These are phyloP conservation scores for Eupithecia insigniata DNA, from an alignment of 2,888 invertebrate genomes.

Conservation along the genomic window DNA sequence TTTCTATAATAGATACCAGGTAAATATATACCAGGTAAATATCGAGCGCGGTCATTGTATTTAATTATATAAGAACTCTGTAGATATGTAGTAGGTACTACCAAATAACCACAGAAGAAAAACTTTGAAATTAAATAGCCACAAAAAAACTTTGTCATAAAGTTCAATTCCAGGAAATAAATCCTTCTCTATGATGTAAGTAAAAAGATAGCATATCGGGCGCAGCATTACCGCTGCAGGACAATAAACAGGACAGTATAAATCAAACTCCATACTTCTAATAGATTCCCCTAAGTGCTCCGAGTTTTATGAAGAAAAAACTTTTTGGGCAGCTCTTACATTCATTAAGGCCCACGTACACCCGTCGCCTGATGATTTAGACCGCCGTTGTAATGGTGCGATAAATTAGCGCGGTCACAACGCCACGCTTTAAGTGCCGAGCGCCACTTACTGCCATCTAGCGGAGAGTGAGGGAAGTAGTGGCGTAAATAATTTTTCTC, in stretches of 20 bases:
- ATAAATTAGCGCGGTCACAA: slow-evolving; percentile 82
- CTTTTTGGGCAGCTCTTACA: slow-evolving; percentile 71
- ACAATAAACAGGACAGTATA: slow-evolving; percentile 53
- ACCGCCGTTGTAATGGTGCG: slow-evolving; percentile 80
- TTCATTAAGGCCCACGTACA: slow-evolving; percentile 80
- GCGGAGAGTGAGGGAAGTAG: slow-evolving; percentile 38
- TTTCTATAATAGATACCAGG: too few relatives aligned
- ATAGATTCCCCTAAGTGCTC: slow-evolving; percentile 81
- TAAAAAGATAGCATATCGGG: slow-evolving; percentile 1
- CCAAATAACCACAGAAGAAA: too few relatives aligned
- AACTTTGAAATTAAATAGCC: neutral
- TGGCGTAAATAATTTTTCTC: slow-evolving; percentile 40
- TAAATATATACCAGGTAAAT: too few relatives aligned
- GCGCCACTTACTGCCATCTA: slow-evolving; percentile 53
- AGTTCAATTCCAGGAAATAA: neutral
- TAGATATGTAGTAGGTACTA: too few relatives aligned
- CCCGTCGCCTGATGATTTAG: slow-evolving; percentile 84
- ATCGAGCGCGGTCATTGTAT: too few relatives aligned
- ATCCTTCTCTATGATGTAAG: neutral
- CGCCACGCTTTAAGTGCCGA: slow-evolving; percentile 53
- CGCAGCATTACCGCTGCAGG: slow-evolving; percentile 28
- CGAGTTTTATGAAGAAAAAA: slow-evolving; percentile 78
- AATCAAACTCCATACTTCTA: slow-evolving; percentile 60
- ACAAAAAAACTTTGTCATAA: neutral
- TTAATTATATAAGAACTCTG: too few relatives aligned